phyloP scores from a whole-genome alignment of 2,113 vertebrate genomes.

The Engraulis encrasicolus region DNA sequence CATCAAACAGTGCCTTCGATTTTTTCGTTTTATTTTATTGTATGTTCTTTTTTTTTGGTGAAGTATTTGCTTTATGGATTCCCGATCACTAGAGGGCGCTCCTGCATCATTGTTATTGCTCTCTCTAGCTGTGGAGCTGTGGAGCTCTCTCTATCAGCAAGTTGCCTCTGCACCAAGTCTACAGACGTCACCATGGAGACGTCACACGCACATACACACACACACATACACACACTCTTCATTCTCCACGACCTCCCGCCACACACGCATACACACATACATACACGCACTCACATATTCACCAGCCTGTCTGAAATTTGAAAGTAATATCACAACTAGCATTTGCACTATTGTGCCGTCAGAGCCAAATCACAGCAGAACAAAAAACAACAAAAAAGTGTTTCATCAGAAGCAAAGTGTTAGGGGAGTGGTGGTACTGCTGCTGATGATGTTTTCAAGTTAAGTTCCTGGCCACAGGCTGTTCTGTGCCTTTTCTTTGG shows the following conservation, averaged over 20 bases:
- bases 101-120: neutral
- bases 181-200: conserved; percentile 14
- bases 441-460: neutral
- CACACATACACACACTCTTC: neutral
- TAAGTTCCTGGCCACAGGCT: neutral
- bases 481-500: neutral
- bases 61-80: neutral
- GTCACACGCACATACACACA: neutral
- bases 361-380: neutral
- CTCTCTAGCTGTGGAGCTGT: no score
- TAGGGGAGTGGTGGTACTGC: neutral
- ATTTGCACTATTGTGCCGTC: neutral
- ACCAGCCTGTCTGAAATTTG: neutral
- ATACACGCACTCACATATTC: no score
- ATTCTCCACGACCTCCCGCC: neutral
- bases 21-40: neutral
- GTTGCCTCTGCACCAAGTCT: conserved; percentile 7
- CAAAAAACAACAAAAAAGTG: neutral
- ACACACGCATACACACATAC: no score
- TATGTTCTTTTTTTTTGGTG: neutral
- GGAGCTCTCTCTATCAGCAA: no score
- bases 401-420: neutral
- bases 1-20: neutral
- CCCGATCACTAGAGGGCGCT: neutral
- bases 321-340: neutral